Evolutionary conservation across 2,888 invertebrate species (phyloP).

Genomic region (Amphipyra tragopoginis): DNA sequence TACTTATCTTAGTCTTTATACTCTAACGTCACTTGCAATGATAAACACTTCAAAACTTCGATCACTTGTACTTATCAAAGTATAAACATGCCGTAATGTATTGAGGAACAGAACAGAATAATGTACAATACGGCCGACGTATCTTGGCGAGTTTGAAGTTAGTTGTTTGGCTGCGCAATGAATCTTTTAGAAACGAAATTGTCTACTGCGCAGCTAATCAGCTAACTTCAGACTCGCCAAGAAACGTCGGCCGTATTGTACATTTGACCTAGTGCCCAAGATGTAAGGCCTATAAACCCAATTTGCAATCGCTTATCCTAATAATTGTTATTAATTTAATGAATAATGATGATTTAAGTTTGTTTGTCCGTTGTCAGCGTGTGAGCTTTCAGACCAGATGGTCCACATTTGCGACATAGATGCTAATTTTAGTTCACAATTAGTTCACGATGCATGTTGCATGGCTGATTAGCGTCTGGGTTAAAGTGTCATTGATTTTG

Average conservation of each 20-base stretch:
- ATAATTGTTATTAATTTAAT: conserved; percentile 16
- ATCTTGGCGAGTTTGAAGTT: too few relatives aligned
- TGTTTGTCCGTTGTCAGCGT: conserved; percentile 38
- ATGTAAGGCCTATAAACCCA: not conserved
- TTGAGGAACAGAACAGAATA: conserved; percentile 5
- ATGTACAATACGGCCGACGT: too few relatives aligned
- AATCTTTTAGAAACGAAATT: too few relatives aligned
- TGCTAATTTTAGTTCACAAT: conserved; percentile 60
- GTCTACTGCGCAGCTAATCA: too few relatives aligned
- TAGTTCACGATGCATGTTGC: conserved; percentile 11
- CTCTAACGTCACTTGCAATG: conserved; percentile 13
- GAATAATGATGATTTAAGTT: conserved; percentile 44
- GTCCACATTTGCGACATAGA: conserved; percentile 52
- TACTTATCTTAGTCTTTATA: too few relatives aligned
- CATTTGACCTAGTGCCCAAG: conserved; percentile 14
- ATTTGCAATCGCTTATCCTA: not conserved
- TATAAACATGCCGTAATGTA: conserved; percentile 12
- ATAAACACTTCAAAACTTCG: conserved; percentile 20
- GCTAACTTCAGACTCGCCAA: too few relatives aligned
- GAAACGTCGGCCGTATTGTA: too few relatives aligned
- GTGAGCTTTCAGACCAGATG: conserved; percentile 58
- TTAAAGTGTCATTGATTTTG: conserved; percentile 22
- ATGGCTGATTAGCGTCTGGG: conserved; percentile 12
- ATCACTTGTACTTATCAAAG: conserved; percentile 21
- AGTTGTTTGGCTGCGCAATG: too few relatives aligned